Evolutionary conservation across 2,888 invertebrate genomes (phyloP).

Genomic region (Mongoloraphidia duomilia): DNA sequence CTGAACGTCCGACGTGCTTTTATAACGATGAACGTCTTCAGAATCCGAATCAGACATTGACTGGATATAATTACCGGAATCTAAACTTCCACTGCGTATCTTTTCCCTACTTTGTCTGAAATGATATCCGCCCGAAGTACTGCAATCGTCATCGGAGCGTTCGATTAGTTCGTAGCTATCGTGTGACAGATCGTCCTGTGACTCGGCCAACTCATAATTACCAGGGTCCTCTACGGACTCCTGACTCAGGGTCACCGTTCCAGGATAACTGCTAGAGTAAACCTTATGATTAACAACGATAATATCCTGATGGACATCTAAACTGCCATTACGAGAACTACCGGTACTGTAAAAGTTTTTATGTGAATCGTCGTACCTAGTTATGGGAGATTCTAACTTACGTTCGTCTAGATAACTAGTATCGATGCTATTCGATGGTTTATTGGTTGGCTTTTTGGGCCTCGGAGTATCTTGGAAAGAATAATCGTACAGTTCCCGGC

Average conservation of each 20-base stretch:
- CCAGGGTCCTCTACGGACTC: conserved; percentile 50
- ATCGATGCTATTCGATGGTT: conserved; percentile 26
- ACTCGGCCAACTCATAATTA: conserved; percentile 47
- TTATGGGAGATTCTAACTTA: conserved; percentile 52
- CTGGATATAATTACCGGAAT: conserved; percentile 63
- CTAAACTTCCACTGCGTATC: conserved; percentile 53
- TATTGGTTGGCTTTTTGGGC: conserved; percentile 33
- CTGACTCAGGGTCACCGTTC: conserved; percentile 52
- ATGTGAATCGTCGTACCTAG: conserved; percentile 54
- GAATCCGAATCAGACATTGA: conserved; percentile 55
- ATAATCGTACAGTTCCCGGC: conserved; percentile 67
- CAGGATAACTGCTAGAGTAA: conserved; percentile 77
- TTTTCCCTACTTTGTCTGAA: conserved; percentile 23
- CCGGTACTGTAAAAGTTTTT: conserved; percentile 45
- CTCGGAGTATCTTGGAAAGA: conserved; percentile 57
- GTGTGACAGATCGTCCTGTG: conserved; percentile 76
- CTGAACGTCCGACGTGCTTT: conserved; percentile 52
- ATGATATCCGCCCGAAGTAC: conserved; percentile 27
- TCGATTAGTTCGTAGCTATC: conserved; percentile 78
- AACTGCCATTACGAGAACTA: conserved; percentile 42
- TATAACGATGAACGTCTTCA: conserved; percentile 44
- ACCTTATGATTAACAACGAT: conserved; percentile 52
- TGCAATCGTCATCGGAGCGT: conserved; percentile 51
- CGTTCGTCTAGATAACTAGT: conserved; percentile 27
- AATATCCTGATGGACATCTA: conserved; percentile 54